Conservation (phyloP, 2,797 vertebrate genomes). For the Apodemus agrarius region DNA sequence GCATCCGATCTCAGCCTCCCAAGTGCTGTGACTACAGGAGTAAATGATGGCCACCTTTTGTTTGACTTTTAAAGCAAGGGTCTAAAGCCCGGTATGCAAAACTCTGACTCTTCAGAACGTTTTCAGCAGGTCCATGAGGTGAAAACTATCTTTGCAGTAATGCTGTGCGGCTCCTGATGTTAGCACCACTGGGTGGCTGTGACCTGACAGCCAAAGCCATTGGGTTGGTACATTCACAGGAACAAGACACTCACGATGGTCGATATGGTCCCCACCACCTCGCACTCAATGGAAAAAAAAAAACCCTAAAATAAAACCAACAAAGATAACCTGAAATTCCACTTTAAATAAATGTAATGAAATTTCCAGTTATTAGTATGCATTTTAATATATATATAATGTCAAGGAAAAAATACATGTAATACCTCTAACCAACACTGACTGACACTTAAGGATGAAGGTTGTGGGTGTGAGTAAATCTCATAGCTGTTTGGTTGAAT, state of each 20-base stretch:
- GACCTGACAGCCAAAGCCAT: neutral
- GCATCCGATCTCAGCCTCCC: neutral
- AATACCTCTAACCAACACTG: neutral
- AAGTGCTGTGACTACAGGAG: neutral
- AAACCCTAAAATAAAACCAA: neutral
- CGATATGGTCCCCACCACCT: neutral
- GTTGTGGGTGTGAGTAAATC: neutral
- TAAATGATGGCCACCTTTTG: neutral
- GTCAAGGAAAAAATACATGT: neutral
- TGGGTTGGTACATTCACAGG: too few relatives aligned
- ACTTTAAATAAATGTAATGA: constrained; percentile 7
- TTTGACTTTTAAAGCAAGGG: neutral
- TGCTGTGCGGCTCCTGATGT: neutral
- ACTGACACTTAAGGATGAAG: neutral
- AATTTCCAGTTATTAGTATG: neutral
- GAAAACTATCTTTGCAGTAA: neutral
- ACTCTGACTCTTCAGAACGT: neutral
- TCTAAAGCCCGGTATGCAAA: neutral
- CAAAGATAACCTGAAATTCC: neutral
- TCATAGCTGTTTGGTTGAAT: neutral
- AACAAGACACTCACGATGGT: neutral
- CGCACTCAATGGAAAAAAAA: neutral
- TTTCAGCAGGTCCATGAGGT: neutral
- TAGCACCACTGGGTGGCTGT: neutral
- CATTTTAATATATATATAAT: neutral